phyloP scores from a whole-genome alignment of 2,113 vertebrate species.

The Sisor rabdophorus region DNA sequence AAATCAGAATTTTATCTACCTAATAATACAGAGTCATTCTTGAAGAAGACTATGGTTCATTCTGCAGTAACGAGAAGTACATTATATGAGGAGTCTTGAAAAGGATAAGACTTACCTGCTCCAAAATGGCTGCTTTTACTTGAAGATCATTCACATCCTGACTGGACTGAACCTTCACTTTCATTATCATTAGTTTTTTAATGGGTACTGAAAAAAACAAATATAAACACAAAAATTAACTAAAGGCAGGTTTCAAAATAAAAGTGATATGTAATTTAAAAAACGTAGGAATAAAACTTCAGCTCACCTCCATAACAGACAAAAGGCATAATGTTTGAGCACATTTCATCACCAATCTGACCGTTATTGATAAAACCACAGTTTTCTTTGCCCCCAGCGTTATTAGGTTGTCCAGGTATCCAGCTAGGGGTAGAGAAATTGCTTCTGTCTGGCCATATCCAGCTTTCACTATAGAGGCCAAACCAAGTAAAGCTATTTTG shows the following conservation, averaged over 20 bases:
- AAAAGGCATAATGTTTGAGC: neutral
- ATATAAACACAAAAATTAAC: neutral
- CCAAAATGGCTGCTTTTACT: neutral
- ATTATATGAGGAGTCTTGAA: no score
- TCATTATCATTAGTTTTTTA: constrained; percentile 8
- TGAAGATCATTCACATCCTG: neutral
- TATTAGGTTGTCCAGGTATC: neutral
- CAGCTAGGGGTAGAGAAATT: neutral
- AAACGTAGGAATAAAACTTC: neutral
- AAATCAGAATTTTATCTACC: no score
- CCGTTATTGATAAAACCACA: constrained; percentile 15
- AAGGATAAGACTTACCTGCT: neutral
- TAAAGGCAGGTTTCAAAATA: neutral
- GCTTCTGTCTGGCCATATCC: constrained; percentile 30
- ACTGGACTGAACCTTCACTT: neutral
- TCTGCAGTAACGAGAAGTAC: no score
- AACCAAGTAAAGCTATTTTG: neutral
- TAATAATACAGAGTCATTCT: no score
- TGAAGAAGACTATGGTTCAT: no score
- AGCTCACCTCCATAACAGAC: neutral
- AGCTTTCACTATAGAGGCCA: constrained; percentile 11
- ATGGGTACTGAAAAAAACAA: neutral
- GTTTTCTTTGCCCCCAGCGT: neutral
- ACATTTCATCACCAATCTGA: neutral
- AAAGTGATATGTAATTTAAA: neutral